Base-by-base conservation (phyloP, 1,140 invertebrate genomes). In the Pinna nobilis region DNA sequence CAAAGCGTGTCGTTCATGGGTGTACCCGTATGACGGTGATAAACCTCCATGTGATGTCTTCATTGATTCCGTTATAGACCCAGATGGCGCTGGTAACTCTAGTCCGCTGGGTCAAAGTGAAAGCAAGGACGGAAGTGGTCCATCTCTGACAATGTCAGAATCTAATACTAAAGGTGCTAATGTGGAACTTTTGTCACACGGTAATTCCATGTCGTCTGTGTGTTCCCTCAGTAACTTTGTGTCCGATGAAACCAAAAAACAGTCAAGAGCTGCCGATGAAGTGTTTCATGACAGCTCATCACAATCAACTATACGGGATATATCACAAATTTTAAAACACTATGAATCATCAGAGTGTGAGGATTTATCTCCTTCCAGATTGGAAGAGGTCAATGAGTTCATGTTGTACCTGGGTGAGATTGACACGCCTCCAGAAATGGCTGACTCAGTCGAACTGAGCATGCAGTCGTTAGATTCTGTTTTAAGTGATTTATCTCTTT, bases 1-100 rank as follows among this genome's bases (percentile, higher is more conserved):
- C 53, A 88, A 92, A 15, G 94, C 94, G 0, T 96, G 95, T 82
- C 83, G 87, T 0, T 90, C 90, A 57, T 98, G 97, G 97, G 93
- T 91, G 9, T 93, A 92, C 68, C 91, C 90, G 23, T 97, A 96
- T 81, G 92, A 95, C 82, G 93, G 91, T n/a, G 90, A 91, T 63
- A 89, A 89, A 78, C 90, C 92, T 39, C 82, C 89, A 66, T 84
- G 85, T 20, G 80, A 84, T 47, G 80, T 81, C 61, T 68, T 84
- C n/a, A 41, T 53, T 25, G 78, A 76, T 28, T 33, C 20, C 3
- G 63, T 41, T 15, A 68, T n/a, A 6, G 28, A 59, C 5, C 37
- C 55, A 35, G 30, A 59, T n/a, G n/a, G n/a, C n/a, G n/a, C n/a
- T n/a, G n/a, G n/a, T n/a, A n/a, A n/a, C 28, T 59, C 35, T n/a